Conservation (phyloP, 35 echinoderm and acorn worm genomes). For the Apostichopus parvimensis region DNA sequence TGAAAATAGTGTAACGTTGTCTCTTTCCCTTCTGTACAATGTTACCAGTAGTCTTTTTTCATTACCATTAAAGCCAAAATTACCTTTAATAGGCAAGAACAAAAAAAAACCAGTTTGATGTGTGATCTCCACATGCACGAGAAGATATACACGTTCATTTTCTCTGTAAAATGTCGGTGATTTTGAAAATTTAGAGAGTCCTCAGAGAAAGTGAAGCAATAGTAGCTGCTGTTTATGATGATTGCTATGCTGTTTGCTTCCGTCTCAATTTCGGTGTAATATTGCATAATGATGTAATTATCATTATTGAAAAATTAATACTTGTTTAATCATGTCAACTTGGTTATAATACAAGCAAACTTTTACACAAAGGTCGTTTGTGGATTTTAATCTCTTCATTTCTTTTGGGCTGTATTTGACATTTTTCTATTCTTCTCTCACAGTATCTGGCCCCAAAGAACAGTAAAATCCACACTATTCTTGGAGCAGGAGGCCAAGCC, state of each 20-base stretch:
- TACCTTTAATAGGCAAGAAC: too few relatives aligned
- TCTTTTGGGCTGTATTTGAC: neutral
- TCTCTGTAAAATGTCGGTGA: too few relatives aligned
- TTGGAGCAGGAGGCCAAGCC: constrained; percentile 14
- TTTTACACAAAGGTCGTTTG: too few relatives aligned
- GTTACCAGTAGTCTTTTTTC: neutral
- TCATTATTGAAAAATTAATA: neutral
- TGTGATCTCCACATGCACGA: too few relatives aligned
- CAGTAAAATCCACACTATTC: constrained; percentile 37
- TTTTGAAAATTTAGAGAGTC: too few relatives aligned
- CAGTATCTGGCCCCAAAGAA: constrained; percentile 17
- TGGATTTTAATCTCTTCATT: neutral
- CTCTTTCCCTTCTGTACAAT: neutral
- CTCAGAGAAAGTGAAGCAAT: too few relatives aligned
- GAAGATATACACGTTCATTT: too few relatives aligned
- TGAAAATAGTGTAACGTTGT: neutral
- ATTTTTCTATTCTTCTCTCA: constrained; percentile 1
- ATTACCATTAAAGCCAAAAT: too few relatives aligned
- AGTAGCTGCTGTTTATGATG: neutral
- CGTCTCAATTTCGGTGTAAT: neutral
- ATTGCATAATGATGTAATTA: neutral
- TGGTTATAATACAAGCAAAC: too few relatives aligned
- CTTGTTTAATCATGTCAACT: neutral
- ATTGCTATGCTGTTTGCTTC: neutral
- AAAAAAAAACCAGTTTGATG: too few relatives aligned